A percentile compares a stretch with the other conserved stretches of the same genome.
Conservation (phyloP, 2,888 invertebrate species). For the Tanytarsus gracilentus region DNA sequence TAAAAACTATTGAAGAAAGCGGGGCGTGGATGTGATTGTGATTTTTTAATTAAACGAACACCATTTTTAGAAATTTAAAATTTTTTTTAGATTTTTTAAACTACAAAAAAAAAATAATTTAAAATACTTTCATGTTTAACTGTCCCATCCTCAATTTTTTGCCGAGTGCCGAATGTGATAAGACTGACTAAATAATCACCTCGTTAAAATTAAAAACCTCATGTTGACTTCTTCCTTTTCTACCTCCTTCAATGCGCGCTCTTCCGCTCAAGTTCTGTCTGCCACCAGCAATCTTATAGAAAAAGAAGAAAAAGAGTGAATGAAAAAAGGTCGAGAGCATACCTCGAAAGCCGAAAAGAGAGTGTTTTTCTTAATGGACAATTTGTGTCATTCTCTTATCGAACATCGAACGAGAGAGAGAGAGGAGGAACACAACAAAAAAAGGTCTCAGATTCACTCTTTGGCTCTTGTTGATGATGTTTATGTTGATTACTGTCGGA, state of each 20-base stretch:
- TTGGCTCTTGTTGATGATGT: not conserved
- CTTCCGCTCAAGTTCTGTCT: constrained; percentile 13
- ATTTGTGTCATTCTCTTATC: constrained; percentile 28
- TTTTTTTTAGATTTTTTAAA: too few species aligned
- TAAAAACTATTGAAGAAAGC: too few species aligned
- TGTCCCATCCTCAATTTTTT: not conserved
- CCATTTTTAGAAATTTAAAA: too few species aligned
- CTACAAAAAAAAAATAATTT: too few species aligned
- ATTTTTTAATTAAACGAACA: too few species aligned
- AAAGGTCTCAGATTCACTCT: not conserved
- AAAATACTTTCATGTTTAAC: too few species aligned
- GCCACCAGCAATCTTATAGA: not conserved
- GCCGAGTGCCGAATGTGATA: constrained; percentile 12
- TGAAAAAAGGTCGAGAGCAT: constrained; percentile 20
- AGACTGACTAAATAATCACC: constrained; percentile 27
- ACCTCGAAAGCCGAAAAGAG: too few species aligned
- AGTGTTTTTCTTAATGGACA: constrained; percentile 29
- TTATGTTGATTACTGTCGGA: not conserved
- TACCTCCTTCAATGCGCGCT: not conserved
- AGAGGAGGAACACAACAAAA: not conserved
- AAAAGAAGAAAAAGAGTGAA: not conserved
- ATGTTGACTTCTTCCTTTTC: constrained; percentile 20
- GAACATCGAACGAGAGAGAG: not conserved
- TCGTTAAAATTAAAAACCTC: constrained; percentile 29
- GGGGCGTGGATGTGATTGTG: too few species aligned